A percentile compares a stretch with the other conserved stretches of the same genome.
These are phyloP conservation scores for Drosophila ironensis DNA, from an alignment of 1,140 invertebrate genomes.

Conservation along the genomic window DNA sequence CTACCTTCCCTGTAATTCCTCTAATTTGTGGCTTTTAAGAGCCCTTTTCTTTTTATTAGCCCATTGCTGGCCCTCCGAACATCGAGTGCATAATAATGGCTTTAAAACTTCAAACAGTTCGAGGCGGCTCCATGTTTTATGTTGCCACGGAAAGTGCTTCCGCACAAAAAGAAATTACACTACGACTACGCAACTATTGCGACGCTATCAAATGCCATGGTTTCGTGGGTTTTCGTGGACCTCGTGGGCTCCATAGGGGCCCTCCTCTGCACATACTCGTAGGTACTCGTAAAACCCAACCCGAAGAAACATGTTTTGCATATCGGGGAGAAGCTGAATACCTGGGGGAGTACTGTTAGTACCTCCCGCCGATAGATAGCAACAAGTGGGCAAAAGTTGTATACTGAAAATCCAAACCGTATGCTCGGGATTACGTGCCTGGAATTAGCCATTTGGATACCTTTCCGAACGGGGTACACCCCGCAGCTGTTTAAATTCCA, in stretches of 20 bases:
- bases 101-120: constrained; percentile 21
- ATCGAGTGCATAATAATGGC: constrained; percentile 9
- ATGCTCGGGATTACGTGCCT: constrained; percentile 62
- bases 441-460: constrained; percentile 52
- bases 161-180: constrained; percentile 2
- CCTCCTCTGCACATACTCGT: too few species aligned
- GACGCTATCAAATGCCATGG: constrained; percentile 34
- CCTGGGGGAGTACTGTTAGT: constrained; percentile 12
- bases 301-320: constrained; percentile 58
- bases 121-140: neutral
- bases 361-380: constrained; percentile 16
- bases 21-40: too few species aligned
- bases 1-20: too few species aligned
- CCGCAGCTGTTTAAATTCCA: constrained; percentile 72
- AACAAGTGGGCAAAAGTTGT: constrained; percentile 60
- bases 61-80: constrained; percentile 6
- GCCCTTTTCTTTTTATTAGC: constrained; percentile 6
- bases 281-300: neutral
- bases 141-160: constrained; percentile 23
- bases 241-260: constrained; percentile 50
- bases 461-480: constrained; percentile 27
- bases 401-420: constrained; percentile 21
- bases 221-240: too few species aligned
- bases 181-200: neutral
- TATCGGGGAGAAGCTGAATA: constrained; percentile 21